Evolutionary conservation across 2,888 invertebrate species (phyloP), one percentile per base, ranked within the genome.

Genomic region (Labia minor): DNA sequence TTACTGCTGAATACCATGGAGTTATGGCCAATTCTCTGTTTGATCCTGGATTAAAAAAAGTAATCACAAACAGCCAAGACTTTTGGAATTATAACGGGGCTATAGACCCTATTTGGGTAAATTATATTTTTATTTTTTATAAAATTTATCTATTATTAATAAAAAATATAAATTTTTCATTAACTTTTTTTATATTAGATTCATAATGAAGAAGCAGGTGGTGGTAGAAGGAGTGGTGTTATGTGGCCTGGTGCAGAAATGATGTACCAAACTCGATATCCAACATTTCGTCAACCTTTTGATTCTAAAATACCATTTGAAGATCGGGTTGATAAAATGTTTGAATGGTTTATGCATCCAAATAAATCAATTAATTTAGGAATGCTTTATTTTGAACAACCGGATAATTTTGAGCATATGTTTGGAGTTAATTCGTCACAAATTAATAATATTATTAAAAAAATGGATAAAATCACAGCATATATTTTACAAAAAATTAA

Each of bases 241-340:
- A 87, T 87, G 85, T 89, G 88, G 88, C 86, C 87, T 1, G 88
- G 88, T 1, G 78, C 80, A 65, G 74, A 79, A 37, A 83, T 79
- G 70, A 71, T 77, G 10, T 86, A 85, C 72, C 77, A 80, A 66
- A 77, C 78, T 14, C 79, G 77, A 14, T 75, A 75, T 49, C 79
- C 83, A 21, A 81, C 81, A 0, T 79, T 81, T 72, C 68, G 72
- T 2, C 71, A 78, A 71, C 73, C 72, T 1, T 85, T 79, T 73
- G 75, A 81, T 68, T 66, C 70, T 2, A 73, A 71, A 3, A 71
- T 80, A 3, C 74, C 81, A 62, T 84, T 82, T 78, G 75, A 78
- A 70, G 73, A 79, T 3, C 77, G 87, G 62, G 77, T 87, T 16
- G 85, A 87, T 70, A 80, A 75, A 0, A 81, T 81, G 1, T 77